phyloP scores from a whole-genome alignment of 1,140 invertebrate genomes.

The Mercenaria mercenaria region DNA sequence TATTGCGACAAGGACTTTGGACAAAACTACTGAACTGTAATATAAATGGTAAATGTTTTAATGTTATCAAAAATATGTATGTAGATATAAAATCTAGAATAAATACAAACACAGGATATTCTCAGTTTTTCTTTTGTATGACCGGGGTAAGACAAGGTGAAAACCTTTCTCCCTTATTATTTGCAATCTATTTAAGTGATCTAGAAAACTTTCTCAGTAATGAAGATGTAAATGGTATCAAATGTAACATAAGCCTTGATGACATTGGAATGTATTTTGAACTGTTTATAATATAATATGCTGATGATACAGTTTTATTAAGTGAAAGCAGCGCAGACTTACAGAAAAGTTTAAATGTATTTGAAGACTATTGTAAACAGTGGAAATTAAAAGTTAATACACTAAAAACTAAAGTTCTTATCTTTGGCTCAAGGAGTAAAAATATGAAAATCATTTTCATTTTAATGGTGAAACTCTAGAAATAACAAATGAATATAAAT shows the following conservation, averaged over 20 bases:
- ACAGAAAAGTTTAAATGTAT: background rate
- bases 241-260: background rate
- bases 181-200: background rate
- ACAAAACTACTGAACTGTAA: background rate
- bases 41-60: background rate
- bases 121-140: background rate
- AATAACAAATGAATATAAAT: background rate
- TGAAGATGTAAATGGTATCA: background rate
- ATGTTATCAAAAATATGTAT: background rate
- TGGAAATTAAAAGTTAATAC: background rate
- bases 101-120: too few species aligned
- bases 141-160: background rate
- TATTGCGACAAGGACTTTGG: background rate
- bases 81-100: too few species aligned
- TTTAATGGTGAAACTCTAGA: background rate
- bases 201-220: background rate
- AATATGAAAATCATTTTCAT: background rate
- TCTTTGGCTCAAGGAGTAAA: background rate
- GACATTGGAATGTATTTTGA: too few species aligned
- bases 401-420: background rate
- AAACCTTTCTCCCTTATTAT: background rate
- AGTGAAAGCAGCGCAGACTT: background rate
- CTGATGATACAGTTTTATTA: background rate
- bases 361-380: background rate
- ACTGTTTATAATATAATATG: too few species aligned